Evolutionary conservation across 2,797 vertebrate species (phyloP), one percentile per base, ranked within the genome.

Genomic region (Phrynocephalus guinanensis): DNA sequence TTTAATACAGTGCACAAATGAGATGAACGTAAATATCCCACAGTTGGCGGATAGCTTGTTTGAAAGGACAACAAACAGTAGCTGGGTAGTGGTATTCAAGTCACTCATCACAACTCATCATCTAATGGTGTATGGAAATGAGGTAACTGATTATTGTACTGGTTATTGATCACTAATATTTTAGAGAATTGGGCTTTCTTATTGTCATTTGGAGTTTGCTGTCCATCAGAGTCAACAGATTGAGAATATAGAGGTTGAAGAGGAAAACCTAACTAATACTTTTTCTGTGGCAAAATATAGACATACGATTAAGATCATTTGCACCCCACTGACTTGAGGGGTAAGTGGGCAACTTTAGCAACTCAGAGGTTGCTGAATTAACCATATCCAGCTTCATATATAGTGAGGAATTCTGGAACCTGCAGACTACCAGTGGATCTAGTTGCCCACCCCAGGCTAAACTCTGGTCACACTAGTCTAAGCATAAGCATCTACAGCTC

Each of bases 1-100:
- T 92, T 95, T 97, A 95, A 97, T 97, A 94, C 97, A 97, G 89
- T 97, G 97, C 92, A 97, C 97, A 68, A 97, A 97, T 94, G 97
- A 97, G 93, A 97, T 97, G 97, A 97, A 97, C 91, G 97, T 97
- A 92, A 97, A 97, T 94, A 97, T 97, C 95, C 97, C 97, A 50
- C 97, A 97, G 3, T 92, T 97, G 96, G 97, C 97, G 0, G 97
- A 97, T 95, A 97, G 97, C 91, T 96, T 97, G 92, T 97, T 97
- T 95, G 97, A 97, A 95, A 97, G 97, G 95, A 97, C 97, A 84
- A 96, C 96, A 68, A 97, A 97, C 87, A 97, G 97, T 93, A 97
- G 97, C 96, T 97, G 97, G 97, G 97, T 97, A 88, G 97, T 97
- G 93, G 97, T 97, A 93, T 97, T 97, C 95, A 97, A 97, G 86